These are phyloP conservation scores for Pseudotriccus pelzelni DNA, from an alignment of 2,797 vertebrate species.

Conservation along the genomic window DNA sequence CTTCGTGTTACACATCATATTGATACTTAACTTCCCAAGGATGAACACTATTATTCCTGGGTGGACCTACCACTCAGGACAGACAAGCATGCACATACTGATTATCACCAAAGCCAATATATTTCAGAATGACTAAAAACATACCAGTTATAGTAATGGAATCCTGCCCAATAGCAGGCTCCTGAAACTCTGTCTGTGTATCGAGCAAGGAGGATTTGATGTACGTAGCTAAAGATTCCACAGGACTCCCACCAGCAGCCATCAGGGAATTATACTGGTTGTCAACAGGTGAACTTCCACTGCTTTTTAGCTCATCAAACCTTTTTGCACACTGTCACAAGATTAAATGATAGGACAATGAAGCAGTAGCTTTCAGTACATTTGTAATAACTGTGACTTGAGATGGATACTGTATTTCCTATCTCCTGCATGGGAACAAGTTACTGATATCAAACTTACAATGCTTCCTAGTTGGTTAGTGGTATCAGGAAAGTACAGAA, in stretches of 20 bases:
- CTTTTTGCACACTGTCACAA: conserved; percentile 88
- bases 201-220: conserved; percentile 84
- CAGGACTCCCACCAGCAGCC: conserved; percentile 77
- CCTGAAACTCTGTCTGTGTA: conserved; percentile 74
- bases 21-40: neutral
- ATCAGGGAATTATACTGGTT: conserved; percentile 87
- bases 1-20: neutral
- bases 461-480: neutral
- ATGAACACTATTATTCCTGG: neutral
- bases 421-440: neutral
- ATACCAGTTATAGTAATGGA: conserved; percentile 83
- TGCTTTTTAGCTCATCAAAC: conserved; percentile 92
- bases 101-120: neutral
- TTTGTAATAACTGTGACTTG: neutral
- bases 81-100: conserved; percentile 3
- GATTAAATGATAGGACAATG: conserved; percentile 52
- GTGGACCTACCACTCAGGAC: neutral
- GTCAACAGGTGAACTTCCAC: conserved; percentile 86
- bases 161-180: conserved; percentile 79
- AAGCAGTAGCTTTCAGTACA: conserved; percentile 29
- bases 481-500: neutral
- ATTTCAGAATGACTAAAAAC: conserved; percentile 41
- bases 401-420: neutral
- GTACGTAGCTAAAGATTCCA: conserved; percentile 83
- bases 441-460: neutral